Evolutionary conservation across 2,113 vertebrate species (phyloP).

Genomic region (Petaurus breviceps): DNA sequence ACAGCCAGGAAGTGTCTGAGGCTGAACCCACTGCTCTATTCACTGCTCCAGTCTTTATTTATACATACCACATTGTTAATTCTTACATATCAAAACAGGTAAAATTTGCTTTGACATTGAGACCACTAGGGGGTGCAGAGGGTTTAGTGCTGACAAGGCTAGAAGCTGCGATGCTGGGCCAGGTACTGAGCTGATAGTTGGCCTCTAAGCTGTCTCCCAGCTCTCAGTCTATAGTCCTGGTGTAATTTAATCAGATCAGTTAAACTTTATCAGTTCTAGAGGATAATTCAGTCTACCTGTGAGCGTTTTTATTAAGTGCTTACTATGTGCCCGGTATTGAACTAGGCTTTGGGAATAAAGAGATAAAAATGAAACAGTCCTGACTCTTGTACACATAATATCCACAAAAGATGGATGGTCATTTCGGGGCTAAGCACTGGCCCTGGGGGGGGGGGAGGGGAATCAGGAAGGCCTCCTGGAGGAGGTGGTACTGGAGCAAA

Average conservation of each 20-base stretch:
- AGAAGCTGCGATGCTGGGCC: constrained; percentile 29
- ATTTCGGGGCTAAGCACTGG: no score
- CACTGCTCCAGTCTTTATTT: neutral
- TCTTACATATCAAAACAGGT: no score
- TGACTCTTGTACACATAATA: neutral
- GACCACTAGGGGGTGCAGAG: neutral
- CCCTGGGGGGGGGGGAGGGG: no score
- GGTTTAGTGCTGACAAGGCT: neutral
- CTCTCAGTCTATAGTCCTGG: neutral
- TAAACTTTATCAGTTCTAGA: neutral
- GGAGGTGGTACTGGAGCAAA: neutral
- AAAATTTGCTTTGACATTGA: neutral
- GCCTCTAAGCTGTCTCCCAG: neutral
- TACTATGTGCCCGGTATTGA: neutral
- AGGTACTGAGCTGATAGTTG: neutral
- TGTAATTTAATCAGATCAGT: neutral
- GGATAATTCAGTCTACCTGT: neutral
- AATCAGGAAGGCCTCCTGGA: neutral
- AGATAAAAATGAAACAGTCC: neutral
- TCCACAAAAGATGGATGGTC: no score
- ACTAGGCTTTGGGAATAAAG: neutral
- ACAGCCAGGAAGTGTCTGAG: no score
- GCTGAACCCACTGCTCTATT: no score
- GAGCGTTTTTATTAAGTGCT: neutral
- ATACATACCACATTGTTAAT: no score